Percentiles rank a stretch among this genome's conserved stretches.
phyloP scores from a whole-genome alignment of 1,140 invertebrate genomes.

The Aphidius gifuensis region DNA sequence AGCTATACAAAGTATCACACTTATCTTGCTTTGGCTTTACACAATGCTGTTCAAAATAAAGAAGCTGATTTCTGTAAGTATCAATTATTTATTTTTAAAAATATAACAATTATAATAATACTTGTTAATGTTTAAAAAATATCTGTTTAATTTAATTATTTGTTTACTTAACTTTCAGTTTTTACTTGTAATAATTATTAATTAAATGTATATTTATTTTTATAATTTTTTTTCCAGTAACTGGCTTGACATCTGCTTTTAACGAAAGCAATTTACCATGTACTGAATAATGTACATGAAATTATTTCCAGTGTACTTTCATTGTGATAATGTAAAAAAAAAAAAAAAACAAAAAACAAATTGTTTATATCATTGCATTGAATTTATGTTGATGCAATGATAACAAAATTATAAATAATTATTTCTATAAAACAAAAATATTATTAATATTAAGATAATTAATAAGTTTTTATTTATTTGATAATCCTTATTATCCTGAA shows the following conservation, averaged over 20 bases:
- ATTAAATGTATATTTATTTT: constrained; percentile 24
- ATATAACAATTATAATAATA: constrained; percentile 26
- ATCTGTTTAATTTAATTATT: not conserved
- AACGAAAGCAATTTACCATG: constrained; percentile 47
- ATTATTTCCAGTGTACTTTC: not conserved
- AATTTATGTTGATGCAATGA: not conserved
- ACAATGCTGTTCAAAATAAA: constrained; percentile 47
- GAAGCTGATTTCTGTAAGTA: constrained; percentile 52
- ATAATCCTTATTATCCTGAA: constrained; percentile 9
- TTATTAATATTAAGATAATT: constrained; percentile 11
- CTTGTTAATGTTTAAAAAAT: constrained; percentile 17
- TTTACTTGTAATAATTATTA: constrained; percentile 6
- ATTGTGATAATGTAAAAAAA: not conserved
- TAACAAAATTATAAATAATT: not conserved
- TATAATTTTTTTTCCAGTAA: constrained; percentile 49
- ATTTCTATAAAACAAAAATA: constrained; percentile 14
- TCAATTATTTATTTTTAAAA: constrained; percentile 12
- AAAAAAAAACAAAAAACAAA: constrained; percentile 5
- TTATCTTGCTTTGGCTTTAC: constrained; percentile 45
- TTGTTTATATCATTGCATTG: constrained; percentile 17
- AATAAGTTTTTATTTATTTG: not conserved
- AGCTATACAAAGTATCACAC: constrained; percentile 52
- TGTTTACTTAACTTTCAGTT: constrained; percentile 12
- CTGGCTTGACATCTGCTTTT: constrained; percentile 53
- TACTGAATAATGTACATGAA: constrained; percentile 24